Base-by-base conservation (phyloP, 2,113 vertebrate genomes). In the Crotalus horridus region DNA sequence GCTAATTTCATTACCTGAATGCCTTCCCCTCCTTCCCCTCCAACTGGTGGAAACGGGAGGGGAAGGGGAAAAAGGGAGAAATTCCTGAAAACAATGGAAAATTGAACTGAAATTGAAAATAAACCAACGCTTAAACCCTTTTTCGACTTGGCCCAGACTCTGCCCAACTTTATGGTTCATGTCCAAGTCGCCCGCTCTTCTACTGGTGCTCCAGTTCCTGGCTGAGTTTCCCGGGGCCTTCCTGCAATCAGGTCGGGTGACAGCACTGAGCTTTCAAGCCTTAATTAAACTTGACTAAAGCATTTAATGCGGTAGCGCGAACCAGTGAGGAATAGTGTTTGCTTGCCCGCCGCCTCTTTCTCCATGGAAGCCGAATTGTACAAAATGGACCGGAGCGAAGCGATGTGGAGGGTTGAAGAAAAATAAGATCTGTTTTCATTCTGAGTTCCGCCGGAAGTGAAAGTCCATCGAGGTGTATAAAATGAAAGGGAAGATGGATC, bases 1-100 rank as follows among this genome's bases (percentile, higher is more conserved):
- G 98, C 97, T 98, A 97, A 98, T 98, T 98, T 98, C 98, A 98
- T 98, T 98, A 98, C 97, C 98, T 98, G 97, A 97, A 97, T 97
- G 96, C 95, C 89, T 96, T 93, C 95, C 88, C 91, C 81, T 58
- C 54, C 26, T 15, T 8, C 9, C 10, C 21, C 86, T 43, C 33
- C 96, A 51, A 24, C 29, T 10, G 11, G 26, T 74, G 58, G 29
- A 48, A 48, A 46, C 24, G 15, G 59, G 46, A 24, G 55, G 23
- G 48, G 55, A 12, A 26, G 33, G 15, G 39, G 29, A 11, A 54
- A 56, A 6, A 74, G 10, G 39, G 54, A n/a, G 55, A 74, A 96
- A 96, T 96, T 95, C 88, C 90, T 97, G 88, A 74, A 97, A 97
- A 97, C 96, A 97, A 96, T 96, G 95, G 11, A 2, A 96, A 95